Percentiles rank a stretch among this genome's conserved stretches.
Evolutionary conservation across 1,140 invertebrate genomes (phyloP).

Genomic region (Zaprionus tsacasi): DNA sequence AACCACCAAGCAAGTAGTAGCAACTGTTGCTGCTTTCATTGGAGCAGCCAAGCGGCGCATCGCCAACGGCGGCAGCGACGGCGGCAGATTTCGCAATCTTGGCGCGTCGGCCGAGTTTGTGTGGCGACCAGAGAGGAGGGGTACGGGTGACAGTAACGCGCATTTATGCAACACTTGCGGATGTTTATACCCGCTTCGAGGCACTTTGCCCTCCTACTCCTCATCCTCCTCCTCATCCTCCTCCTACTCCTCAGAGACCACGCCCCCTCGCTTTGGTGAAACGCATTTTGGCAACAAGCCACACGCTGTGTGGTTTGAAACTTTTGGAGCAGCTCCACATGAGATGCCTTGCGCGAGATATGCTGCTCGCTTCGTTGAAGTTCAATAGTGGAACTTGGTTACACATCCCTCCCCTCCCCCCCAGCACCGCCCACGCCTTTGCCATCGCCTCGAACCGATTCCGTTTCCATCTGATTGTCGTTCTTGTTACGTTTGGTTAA

Average conservation of each 20-base stretch:
- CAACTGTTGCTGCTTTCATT: constrained; percentile 60
- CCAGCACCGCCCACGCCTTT: not conserved
- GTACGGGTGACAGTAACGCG: constrained; percentile 25
- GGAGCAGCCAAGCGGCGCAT: constrained; percentile 72
- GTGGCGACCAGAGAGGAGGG: constrained; percentile 4
- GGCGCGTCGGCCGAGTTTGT: constrained; percentile 30
- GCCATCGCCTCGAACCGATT: not conserved
- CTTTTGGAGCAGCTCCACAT: constrained; percentile 45
- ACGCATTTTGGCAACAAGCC: constrained; percentile 19
- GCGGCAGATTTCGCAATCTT: constrained; percentile 63
- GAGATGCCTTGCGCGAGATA: constrained; percentile 60
- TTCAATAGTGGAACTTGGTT: constrained; percentile 41
- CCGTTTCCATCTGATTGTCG: constrained; percentile 36
- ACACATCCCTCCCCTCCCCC: too few species aligned
- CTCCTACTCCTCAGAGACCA: not conserved
- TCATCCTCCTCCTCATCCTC: constrained; percentile 11
- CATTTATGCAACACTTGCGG: constrained; percentile 71
- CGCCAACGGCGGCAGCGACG: constrained; percentile 27
- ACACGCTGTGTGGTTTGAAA: constrained; percentile 7
- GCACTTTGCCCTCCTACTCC: constrained; percentile 1
- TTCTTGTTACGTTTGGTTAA: constrained; percentile 45
- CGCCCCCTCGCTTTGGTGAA: constrained; percentile 4
- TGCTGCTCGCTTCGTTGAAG: constrained; percentile 69
- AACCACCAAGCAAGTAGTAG: constrained; percentile 26
- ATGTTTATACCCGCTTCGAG: constrained; percentile 36